These are phyloP conservation scores for Spilosoma lubricipeda DNA, from an alignment of 2,888 invertebrate species.

Conservation along the genomic window DNA sequence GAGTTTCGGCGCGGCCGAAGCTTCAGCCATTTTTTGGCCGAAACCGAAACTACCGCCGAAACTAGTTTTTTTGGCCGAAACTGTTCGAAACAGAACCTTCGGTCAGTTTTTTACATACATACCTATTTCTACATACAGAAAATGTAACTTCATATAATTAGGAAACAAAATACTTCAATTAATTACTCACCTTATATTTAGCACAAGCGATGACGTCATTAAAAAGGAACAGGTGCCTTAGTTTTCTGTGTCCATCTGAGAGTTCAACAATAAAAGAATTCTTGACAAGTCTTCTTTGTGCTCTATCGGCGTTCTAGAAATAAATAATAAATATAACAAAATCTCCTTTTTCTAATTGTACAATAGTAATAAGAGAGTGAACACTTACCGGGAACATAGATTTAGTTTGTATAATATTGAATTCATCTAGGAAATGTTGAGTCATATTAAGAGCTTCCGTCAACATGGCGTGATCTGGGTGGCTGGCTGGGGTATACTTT, in stretches of 20 bases:
- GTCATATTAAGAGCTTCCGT: constrained; percentile 94
- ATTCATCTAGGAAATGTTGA: constrained; percentile 95
- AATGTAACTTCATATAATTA: too few relatives aligned
- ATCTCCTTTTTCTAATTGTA: background rate
- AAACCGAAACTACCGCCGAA: too few relatives aligned
- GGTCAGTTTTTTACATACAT: too few relatives aligned
- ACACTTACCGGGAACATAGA: constrained; percentile 91
- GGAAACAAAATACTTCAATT: too few relatives aligned
- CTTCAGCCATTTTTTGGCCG: too few relatives aligned
- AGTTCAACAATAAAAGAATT: constrained; percentile 98
- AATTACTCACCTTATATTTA: constrained; percentile 91
- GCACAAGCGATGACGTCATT: constrained; percentile 98
- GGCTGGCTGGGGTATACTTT: constrained; percentile 91
- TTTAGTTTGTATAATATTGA: constrained; percentile 94
- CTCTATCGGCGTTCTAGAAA: constrained; percentile 90
- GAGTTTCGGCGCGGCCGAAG: too few relatives aligned
- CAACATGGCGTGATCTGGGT: constrained; percentile 92
- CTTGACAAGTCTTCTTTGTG: constrained; percentile 95
- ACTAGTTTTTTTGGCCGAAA: too few relatives aligned
- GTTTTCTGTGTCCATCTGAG: constrained; percentile 94
- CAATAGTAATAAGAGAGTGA: background rate
- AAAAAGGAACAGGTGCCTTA: constrained; percentile 97
- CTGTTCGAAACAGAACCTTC: too few relatives aligned
- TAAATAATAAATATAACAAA: constrained; percentile 24
- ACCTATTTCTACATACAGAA: too few relatives aligned